Conservation (phyloP, 2,797 vertebrate species). For the Cirrhinus mrigala region DNA sequence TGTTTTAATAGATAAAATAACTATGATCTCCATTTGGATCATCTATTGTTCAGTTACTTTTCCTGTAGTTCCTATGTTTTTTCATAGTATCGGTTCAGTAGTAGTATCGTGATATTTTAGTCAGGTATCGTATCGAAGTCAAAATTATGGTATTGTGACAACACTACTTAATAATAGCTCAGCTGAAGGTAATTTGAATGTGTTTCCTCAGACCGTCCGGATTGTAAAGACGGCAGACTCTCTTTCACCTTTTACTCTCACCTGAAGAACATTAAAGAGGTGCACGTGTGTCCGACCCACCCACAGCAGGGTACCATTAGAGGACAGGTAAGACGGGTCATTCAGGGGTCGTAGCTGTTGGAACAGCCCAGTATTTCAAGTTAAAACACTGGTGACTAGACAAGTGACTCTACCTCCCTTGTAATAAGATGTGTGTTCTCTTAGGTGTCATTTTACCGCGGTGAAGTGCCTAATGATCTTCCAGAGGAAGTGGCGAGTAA, state of each 20-base stretch:
- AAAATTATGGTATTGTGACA: too few relatives aligned
- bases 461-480: slow-evolving; percentile 81
- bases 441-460: slow-evolving; percentile 97
- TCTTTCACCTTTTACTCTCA: slow-evolving; percentile 93
- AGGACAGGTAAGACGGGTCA: slow-evolving; percentile 86
- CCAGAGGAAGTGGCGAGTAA: slow-evolving; percentile 86
- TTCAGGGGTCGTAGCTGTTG: not conserved
- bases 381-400: not conserved
- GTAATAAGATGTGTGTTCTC: slow-evolving; percentile 28
- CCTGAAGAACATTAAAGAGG: slow-evolving; percentile 94
- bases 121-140: too few relatives aligned
- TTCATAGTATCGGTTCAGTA: too few relatives aligned
- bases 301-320: slow-evolving; percentile 83
- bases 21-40: too few relatives aligned
- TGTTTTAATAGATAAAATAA: too few relatives aligned
- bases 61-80: too few relatives aligned
- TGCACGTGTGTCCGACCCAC: slow-evolving; percentile 84
- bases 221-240: slow-evolving; percentile 88
- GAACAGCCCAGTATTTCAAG: not conserved
- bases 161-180: not conserved
- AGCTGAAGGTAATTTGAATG: not conserved
- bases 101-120: too few relatives aligned
- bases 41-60: too few relatives aligned
- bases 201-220: slow-evolving; percentile 85
- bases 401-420: not conserved